Percentiles rank a stretch among this genome's conserved stretches.
Evolutionary conservation across 2,113 vertebrate genomes (phyloP).

Genomic region (Archilochus colubris): DNA sequence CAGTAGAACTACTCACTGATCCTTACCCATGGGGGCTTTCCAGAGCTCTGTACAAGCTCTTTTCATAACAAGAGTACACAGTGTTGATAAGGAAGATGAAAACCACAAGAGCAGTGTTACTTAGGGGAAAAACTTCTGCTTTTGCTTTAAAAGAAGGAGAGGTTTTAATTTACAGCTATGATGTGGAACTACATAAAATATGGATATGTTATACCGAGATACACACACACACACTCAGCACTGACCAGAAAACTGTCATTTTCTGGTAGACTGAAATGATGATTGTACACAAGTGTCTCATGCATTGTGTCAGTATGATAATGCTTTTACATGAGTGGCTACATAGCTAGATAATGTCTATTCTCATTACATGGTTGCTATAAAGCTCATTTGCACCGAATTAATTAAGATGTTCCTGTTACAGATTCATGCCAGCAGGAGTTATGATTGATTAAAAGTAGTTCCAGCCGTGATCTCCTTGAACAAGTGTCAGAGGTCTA

Average conservation of each 20-base stretch:
- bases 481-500: constrained; percentile 48
- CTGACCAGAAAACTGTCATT: not conserved
- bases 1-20: not conserved
- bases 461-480: constrained; percentile 43
- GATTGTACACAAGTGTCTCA: not conserved
- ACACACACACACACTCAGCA: not conserved
- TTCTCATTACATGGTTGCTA: not conserved
- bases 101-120: not conserved
- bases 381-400: constrained; percentile 49
- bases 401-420: constrained; percentile 40
- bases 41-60: not conserved
- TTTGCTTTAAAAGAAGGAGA: not conserved
- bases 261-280: not conserved
- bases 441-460: constrained; percentile 55
- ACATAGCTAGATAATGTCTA: not conserved
- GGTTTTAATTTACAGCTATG: not conserved
- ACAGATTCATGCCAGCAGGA: constrained; percentile 18
- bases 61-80: not conserved
- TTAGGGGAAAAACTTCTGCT: not conserved
- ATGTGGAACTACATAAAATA: not conserved
- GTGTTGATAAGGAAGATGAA: not conserved
- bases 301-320: not conserved
- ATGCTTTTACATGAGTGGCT: not conserved
- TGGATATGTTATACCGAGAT: not conserved
- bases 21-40: not conserved